These are phyloP conservation scores for Styela plicata DNA, from an alignment of 23 tunicate genomes.

Conservation along the genomic window DNA sequence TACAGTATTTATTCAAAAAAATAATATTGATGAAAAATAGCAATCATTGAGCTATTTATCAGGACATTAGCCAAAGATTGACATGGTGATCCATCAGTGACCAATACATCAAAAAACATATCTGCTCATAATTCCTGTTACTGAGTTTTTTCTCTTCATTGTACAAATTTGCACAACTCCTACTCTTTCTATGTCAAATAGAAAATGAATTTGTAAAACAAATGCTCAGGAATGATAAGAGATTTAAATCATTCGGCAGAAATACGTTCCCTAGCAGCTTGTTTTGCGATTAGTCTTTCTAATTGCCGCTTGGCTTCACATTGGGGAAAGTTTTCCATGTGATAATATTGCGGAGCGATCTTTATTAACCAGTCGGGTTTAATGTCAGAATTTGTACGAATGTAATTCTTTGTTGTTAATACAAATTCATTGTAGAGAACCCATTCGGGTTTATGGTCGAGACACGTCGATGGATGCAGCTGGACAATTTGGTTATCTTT, in stretches of 20 bases:
- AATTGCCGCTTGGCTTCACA: slow-evolving; percentile 95
- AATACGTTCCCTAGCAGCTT: slow-evolving; percentile 53
- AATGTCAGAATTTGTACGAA: slow-evolving; percentile 86
- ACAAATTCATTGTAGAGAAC: slow-evolving; percentile 96
- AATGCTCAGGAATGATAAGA: not conserved
- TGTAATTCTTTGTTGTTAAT: slow-evolving; percentile 94
- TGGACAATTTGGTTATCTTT: slow-evolving; percentile 98
- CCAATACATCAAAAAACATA: no score
- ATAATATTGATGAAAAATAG: no score
- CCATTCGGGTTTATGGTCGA: slow-evolving; percentile 99
- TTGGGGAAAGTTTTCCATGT: slow-evolving; percentile 93
- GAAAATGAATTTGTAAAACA: not conserved
- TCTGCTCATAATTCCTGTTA: no score
- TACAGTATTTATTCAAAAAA: no score
- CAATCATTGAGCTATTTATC: no score
- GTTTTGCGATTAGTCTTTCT: slow-evolving; percentile 67
- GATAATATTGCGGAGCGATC: slow-evolving; percentile 93
- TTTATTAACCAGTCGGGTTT: slow-evolving; percentile 86
- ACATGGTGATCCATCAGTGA: no score
- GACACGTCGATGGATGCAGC: slow-evolving; percentile 96
- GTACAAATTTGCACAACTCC: no score
- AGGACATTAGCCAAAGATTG: no score
- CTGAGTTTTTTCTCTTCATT: no score
- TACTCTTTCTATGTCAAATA: no score
- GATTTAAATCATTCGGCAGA: slow-evolving; percentile 15